These are phyloP conservation scores for Leucoraja ocellata DNA, from an alignment of 2,797 vertebrate species.

Conservation along the genomic window DNA sequence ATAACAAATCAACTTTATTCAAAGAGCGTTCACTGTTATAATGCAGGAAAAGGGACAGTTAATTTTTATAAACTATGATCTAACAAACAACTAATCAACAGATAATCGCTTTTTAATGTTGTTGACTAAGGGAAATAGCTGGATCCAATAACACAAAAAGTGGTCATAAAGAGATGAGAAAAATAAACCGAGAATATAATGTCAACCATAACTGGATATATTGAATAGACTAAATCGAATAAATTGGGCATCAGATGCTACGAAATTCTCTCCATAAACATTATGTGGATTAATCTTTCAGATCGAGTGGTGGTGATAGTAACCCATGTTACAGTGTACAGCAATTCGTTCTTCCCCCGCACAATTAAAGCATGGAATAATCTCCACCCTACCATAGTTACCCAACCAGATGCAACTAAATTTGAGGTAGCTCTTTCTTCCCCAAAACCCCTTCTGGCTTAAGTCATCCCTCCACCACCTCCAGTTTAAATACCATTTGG, in stretches of 20 bases:
- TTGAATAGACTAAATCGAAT: neutral
- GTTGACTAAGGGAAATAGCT: conserved; percentile 1
- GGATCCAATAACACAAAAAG: neutral
- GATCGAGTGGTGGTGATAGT: neutral
- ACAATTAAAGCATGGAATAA: no score
- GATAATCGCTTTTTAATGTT: neutral
- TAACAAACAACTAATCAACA: neutral
- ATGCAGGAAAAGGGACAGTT: neutral
- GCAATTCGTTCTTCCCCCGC: no score
- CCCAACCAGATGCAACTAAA: no score
- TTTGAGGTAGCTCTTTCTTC: no score
- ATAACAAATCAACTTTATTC: neutral
- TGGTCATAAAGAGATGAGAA: neutral
- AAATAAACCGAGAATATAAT: neutral
- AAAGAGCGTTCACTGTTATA: neutral
- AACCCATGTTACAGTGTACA: no score
- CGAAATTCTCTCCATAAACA: neutral
- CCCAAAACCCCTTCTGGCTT: no score
- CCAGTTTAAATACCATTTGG: no score
- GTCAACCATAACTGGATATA: neutral
- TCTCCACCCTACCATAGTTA: no score
- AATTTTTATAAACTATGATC: neutral
- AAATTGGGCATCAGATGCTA: neutral
- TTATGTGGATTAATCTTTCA: neutral
- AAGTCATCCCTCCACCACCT: no score